These are phyloP conservation scores for Thunnus thynnus DNA, from an alignment of 2,113 vertebrate species.

Conservation along the genomic window DNA sequence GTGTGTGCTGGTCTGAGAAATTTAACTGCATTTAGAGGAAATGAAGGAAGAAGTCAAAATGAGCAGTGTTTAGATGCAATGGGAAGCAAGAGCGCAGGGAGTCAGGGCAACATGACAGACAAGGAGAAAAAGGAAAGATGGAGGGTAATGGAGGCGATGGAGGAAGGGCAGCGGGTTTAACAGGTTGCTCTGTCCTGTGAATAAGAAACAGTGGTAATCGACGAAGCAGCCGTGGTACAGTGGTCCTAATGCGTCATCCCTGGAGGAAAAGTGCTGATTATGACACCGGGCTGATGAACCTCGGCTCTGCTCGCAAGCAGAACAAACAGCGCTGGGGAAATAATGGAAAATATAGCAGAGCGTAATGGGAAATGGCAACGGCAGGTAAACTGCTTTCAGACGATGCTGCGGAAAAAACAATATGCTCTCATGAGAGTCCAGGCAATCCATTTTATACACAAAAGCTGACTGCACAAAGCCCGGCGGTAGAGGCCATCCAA, in stretches of 20 bases:
- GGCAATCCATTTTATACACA: constrained; percentile 51
- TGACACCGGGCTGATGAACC: constrained; percentile 61
- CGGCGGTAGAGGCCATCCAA: background rate
- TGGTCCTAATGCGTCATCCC: constrained; percentile 52
- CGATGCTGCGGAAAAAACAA: constrained; percentile 31
- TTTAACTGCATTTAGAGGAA: constrained; percentile 39
- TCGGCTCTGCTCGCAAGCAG: constrained; percentile 5
- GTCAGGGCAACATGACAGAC: constrained; percentile 15
- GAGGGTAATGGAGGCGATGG: constrained; percentile 12
- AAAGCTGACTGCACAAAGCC: constrained; percentile 44
- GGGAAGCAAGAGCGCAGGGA: constrained; percentile 16
- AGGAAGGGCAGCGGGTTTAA: constrained; percentile 12
- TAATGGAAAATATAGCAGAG: constrained; percentile 46
- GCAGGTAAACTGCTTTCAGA: constrained; percentile 63
- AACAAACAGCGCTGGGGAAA: constrained; percentile 46
- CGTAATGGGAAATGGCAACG: constrained; percentile 54
- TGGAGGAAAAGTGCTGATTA: constrained; percentile 71
- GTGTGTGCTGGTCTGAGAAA: constrained; percentile 28
- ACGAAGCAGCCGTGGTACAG: constrained; percentile 26
- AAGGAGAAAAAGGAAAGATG: constrained; percentile 21
- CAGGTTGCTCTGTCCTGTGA: constrained; percentile 40
- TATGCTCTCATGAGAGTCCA: constrained; percentile 14
- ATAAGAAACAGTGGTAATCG: constrained; percentile 61
- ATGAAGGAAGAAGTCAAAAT: constrained; percentile 25
- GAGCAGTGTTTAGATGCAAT: constrained; percentile 23